Base-by-base conservation (phyloP, 2,888 invertebrate species). In the Coenonympha arcania region DNA sequence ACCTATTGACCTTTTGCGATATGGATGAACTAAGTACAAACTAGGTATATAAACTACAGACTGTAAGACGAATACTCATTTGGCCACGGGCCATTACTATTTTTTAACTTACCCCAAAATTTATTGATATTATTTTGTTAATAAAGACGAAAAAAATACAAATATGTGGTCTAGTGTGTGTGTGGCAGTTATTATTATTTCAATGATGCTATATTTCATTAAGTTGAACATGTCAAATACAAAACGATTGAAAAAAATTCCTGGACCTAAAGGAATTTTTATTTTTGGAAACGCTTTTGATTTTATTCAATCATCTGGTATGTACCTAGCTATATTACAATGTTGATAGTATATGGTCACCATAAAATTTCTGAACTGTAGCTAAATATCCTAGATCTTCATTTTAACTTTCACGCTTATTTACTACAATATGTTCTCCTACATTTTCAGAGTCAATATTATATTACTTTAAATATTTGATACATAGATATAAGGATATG, bases 361-460 rank as follows among this genome's bases (percentile, higher is more conserved):
- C 28, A n/a, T 9, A 9, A 3, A 4, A 3, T 28, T 9, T 28
- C 11, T 28, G 15, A 15, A 16, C 6, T 16, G 16, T 33, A 15
- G 28, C n/a, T 28, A 9, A 9, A 8, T 24, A 58, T 70, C 73
- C 59, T 8, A 69, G 48, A 43, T 46, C 44, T 1, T 49, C 60
- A 33, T 50, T 64, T 19, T 28, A 9, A n/a, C 11, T 9, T 28
- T 28, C n/a, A 4, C 4, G 3, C 3, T 11, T n/a, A 2, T 1
- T n/a, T n/a, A 9, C 8, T 16, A 4, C 15, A 16, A 6, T 8
- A n/a, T n/a, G 6, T 15, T 31, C 6, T 6, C 11, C 6, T 24
- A 24, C 15, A 8, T 24, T 39, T 39, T 13, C 39, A 39, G 39
- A 24, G 24, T 24, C 39, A 15, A 4, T 39, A 13, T 39, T 39